A percentile compares a stretch with the other conserved stretches of the same genome.
Evolutionary conservation across 2,797 vertebrate genomes (phyloP).

Genomic region (Diceros bicornis): DNA sequence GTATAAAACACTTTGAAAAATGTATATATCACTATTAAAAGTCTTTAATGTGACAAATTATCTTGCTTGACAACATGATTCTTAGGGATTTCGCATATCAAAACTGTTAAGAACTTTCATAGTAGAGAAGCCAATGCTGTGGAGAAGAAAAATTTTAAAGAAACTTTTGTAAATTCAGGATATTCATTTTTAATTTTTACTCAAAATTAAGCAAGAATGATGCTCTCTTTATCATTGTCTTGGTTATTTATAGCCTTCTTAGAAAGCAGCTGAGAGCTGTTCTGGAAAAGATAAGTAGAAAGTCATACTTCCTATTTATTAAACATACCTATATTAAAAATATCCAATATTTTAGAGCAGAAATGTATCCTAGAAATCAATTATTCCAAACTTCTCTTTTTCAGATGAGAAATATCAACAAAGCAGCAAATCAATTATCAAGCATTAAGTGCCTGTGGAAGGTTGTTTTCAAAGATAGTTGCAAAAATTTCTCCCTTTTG

Average conservation of each 20-base stretch:
- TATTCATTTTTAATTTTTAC: neutral
- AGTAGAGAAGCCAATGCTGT: neutral
- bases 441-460: neutral
- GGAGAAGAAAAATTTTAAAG: neutral
- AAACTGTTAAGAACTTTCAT: neutral
- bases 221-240: neutral
- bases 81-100: neutral
- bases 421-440: neutral
- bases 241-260: constrained; percentile 1
- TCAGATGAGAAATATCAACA: neutral
- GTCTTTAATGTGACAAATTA: neutral
- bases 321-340: neutral
- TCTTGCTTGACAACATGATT: neutral
- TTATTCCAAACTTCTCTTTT: neutral
- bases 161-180: neutral
- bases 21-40: neutral
- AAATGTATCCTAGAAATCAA: neutral
- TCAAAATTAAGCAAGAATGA: neutral
- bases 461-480: neutral
- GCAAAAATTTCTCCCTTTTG: neutral
- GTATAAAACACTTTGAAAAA: neutral
- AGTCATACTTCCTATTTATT: neutral
- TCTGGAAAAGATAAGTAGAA: neutral
- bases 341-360: neutral
- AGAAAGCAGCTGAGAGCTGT: neutral